Percentiles rank a stretch among this genome's conserved stretches.
Conservation (phyloP, 2,797 vertebrate genomes). For the Anableps anableps region DNA sequence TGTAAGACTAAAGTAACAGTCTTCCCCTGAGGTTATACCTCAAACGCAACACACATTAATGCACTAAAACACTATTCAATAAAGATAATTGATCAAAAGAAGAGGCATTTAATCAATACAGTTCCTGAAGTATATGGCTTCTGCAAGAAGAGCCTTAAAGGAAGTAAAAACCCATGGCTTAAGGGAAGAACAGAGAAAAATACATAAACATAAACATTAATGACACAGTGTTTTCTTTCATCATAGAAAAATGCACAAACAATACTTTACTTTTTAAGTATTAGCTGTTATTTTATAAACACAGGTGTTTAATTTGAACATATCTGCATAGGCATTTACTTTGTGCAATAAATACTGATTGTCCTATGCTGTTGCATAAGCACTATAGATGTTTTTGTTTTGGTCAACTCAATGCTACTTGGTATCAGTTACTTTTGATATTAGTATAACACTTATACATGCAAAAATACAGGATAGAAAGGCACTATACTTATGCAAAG, state of each 20-base stretch:
- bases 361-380: conserved; percentile 68
- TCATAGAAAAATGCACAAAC: conserved; percentile 13
- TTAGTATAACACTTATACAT: conserved; percentile 23
- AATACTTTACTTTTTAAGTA: conserved; percentile 20
- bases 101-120: conserved; percentile 51
- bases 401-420: conserved; percentile 65
- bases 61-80: conserved; percentile 39
- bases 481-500: conserved; percentile 35
- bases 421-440: not conserved
- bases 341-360: conserved; percentile 77
- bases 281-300: conserved; percentile 38
- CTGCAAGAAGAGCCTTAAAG: conserved; percentile 51
- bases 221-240: conserved; percentile 2
- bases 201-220: conserved; percentile 29
- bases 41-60: conserved; percentile 40
- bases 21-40: conserved; percentile 11
- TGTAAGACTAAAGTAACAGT: conserved; percentile 9
- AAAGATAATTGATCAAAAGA: conserved; percentile 33
- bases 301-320: conserved; percentile 28
- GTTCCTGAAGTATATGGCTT: conserved; percentile 65
- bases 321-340: conserved; percentile 57
- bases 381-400: conserved; percentile 45
- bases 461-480: conserved; percentile 41
- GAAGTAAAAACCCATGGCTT: not conserved
- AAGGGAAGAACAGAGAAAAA: conserved; percentile 10